A percentile compares a stretch with the other conserved stretches of the same genome.
Conservation (phyloP, 2,797 vertebrate species). For the Enteromius viviparus region DNA sequence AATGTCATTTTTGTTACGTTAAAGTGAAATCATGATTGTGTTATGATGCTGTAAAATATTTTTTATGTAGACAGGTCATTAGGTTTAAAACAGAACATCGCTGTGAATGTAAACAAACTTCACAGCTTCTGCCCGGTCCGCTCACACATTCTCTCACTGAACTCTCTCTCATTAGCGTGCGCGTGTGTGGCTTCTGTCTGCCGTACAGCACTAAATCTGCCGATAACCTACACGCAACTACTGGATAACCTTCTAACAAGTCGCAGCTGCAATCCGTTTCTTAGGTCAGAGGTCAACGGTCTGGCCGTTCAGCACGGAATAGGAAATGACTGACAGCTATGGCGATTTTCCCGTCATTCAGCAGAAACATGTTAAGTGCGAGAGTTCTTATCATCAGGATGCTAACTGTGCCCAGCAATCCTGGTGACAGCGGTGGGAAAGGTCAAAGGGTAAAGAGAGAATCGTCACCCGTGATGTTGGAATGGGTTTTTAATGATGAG, state of each 20-base stretch:
- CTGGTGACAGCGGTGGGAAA: slow-evolving; percentile 64
- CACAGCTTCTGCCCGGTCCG: slow-evolving; percentile 8
- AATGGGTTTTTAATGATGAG: slow-evolving; percentile 71
- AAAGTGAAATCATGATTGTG: neutral
- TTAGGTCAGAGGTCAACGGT: slow-evolving; percentile 46
- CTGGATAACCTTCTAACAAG: slow-evolving; percentile 49
- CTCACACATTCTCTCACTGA: neutral
- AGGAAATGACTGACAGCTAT: slow-evolving; percentile 40
- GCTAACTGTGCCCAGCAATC: slow-evolving; percentile 38
- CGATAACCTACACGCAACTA: slow-evolving; percentile 50
- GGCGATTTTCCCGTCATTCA: slow-evolving; percentile 24
- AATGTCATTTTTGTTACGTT: neutral
- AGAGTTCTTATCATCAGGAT: slow-evolving; percentile 44
- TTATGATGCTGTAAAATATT: neutral
- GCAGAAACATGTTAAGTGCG: slow-evolving; percentile 36
- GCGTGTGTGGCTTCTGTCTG: slow-evolving; percentile 48
- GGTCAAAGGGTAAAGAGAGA: slow-evolving; percentile 65
- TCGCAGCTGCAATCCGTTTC: slow-evolving; percentile 36
- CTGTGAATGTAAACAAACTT: slow-evolving; percentile 20
- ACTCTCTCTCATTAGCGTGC: slow-evolving; percentile 34
- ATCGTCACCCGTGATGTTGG: slow-evolving; percentile 53
- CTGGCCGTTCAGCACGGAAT: slow-evolving; percentile 17
- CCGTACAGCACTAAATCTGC: slow-evolving; percentile 8
- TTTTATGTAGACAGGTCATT: neutral
- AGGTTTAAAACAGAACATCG: slow-evolving; percentile 3